Percentiles rank a stretch among this genome's conserved stretches.
These are phyloP conservation scores for Characodon lateralis DNA, from an alignment of 2,797 vertebrate species.

Conservation along the genomic window DNA sequence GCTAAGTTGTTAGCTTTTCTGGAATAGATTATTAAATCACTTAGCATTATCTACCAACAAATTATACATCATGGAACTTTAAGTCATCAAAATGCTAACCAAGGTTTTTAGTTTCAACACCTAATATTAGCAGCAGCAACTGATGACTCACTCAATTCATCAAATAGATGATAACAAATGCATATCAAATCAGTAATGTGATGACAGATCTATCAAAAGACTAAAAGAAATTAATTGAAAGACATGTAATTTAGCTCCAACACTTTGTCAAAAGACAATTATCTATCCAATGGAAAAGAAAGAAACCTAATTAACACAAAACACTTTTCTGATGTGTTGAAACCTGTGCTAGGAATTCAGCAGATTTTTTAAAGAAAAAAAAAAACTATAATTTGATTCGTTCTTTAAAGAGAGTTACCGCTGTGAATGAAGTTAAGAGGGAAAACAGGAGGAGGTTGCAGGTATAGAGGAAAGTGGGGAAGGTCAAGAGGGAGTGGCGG, in stretches of 20 bases:
- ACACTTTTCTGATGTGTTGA: neutral
- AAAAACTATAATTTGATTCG: neutral
- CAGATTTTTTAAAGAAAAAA: conserved; percentile 30
- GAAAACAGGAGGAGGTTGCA: conserved; percentile 35
- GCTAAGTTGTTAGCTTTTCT: neutral
- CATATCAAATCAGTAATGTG: conserved; percentile 14
- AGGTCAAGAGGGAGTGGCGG: conserved; percentile 68
- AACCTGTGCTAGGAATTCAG: conserved; percentile 4
- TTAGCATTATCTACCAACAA: neutral
- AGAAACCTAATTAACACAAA: neutral
- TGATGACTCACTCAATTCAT: neutral
- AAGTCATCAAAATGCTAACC: neutral
- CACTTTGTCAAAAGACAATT: neutral
- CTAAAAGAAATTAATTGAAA: neutral
- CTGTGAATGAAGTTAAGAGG: conserved; percentile 30
- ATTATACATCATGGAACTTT: neutral
- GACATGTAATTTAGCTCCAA: neutral
- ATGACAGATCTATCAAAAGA: neutral
- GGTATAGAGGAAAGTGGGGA: conserved; percentile 52
- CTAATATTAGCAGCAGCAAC: neutral
- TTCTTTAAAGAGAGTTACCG: conserved; percentile 10
- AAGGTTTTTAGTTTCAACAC: neutral
- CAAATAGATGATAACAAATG: conserved; percentile 18
- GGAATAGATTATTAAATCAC: neutral
- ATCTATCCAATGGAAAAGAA: conserved; percentile 7